Percentiles rank a stretch among this genome's conserved stretches.
Evolutionary conservation across 2,113 vertebrate genomes (phyloP).

Genomic region (Brachionichthys hirsutus): DNA sequence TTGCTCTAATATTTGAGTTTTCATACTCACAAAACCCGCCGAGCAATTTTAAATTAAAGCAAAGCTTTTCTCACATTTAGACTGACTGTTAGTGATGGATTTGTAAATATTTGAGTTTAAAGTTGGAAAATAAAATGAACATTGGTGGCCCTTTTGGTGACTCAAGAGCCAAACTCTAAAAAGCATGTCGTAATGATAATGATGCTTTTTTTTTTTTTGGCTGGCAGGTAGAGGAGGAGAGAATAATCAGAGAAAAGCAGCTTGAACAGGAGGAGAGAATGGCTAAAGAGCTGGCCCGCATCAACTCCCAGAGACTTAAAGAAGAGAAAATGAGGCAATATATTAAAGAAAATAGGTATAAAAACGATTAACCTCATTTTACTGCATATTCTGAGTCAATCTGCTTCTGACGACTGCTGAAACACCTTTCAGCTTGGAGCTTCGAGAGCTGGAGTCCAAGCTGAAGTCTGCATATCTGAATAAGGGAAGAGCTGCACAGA

Average conservation of each 20-base stretch:
- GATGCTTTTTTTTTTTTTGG: neutral
- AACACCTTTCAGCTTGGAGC: conserved; percentile 79
- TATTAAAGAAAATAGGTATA: conserved; percentile 88
- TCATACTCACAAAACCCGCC: too few relatives aligned
- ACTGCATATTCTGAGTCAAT: too few relatives aligned
- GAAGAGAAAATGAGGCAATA: conserved; percentile 90
- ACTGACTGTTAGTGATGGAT: too few relatives aligned
- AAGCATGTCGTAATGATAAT: too few relatives aligned
- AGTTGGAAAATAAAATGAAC: too few relatives aligned
- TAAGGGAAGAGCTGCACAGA: conserved; percentile 88
- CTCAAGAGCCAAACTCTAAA: too few relatives aligned
- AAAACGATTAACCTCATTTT: neutral
- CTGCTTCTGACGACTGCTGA: neutral
- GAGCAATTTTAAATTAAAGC: too few relatives aligned
- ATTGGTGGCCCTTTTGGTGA: too few relatives aligned
- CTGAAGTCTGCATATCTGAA: conserved; percentile 87
- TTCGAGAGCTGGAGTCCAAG: conserved; percentile 88
- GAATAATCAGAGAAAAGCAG: conserved; percentile 59
- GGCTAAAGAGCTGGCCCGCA: conserved; percentile 81
- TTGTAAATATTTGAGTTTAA: too few relatives aligned
- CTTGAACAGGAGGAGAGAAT: conserved; percentile 84
- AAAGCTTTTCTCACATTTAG: too few relatives aligned
- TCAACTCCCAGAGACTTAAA: conserved; percentile 75
- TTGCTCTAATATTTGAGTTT: too few relatives aligned
- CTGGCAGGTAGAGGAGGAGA: conserved; percentile 81